These are phyloP conservation scores for Sturnus vulgaris DNA, from an alignment of 2,113 vertebrate species.

Conservation along the genomic window DNA sequence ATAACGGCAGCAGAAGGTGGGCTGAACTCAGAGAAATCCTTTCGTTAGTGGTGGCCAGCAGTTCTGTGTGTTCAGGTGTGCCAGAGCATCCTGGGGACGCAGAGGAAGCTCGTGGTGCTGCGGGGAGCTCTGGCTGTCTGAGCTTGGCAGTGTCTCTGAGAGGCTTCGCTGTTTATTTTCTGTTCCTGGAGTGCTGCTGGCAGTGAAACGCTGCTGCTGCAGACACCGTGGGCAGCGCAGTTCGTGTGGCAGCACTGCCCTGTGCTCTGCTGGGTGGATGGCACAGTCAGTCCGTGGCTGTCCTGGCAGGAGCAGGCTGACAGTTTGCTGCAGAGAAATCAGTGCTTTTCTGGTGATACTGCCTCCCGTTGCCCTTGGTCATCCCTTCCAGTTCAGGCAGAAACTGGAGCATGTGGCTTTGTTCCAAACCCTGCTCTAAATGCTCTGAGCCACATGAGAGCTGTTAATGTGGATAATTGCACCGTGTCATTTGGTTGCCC, in stretches of 20 bases:
- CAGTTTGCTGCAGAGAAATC: background rate
- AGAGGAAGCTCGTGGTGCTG: background rate
- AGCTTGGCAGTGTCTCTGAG: background rate
- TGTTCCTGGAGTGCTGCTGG: conserved; percentile 7
- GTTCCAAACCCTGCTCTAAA: background rate
- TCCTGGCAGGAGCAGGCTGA: background rate
- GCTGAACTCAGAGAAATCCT: background rate
- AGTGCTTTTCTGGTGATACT: background rate
- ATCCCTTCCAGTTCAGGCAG: background rate
- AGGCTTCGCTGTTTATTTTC: background rate
- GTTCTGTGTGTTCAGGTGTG: background rate
- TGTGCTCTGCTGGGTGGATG: rapidly evolving
- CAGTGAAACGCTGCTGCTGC: background rate
- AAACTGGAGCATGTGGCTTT: background rate
- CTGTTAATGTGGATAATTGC: background rate
- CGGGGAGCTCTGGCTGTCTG: background rate
- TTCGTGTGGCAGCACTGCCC: background rate
- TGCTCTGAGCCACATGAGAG: background rate
- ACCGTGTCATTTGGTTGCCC: rapidly evolving
- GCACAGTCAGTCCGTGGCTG: rapidly evolving
- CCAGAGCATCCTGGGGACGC: rapidly evolving
- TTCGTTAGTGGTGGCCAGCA: background rate
- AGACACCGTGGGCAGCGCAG: background rate
- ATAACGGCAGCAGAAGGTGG: no score
- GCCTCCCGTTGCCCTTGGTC: background rate